Conservation (phyloP, 2,797 vertebrate genomes). For the Huso huso region DNA sequence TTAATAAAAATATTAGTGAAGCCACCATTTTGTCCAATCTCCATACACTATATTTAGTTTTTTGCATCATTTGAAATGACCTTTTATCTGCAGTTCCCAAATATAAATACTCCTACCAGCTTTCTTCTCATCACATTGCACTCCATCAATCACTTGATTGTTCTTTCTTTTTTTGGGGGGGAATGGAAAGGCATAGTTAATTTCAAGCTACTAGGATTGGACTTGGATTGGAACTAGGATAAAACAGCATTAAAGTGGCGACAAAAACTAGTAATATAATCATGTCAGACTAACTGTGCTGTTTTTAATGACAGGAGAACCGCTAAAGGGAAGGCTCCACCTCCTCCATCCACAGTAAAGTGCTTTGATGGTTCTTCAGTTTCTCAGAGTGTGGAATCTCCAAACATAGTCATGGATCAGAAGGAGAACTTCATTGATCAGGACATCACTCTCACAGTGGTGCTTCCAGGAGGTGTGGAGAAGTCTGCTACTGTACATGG, state of each 20-base stretch:
- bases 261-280: too few relatives aligned
- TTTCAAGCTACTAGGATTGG: too few relatives aligned
- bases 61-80: too few relatives aligned
- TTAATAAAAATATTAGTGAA: too few relatives aligned
- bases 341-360: conserved; percentile 67
- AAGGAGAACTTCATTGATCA: conserved; percentile 76
- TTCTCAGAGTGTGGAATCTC: conserved; percentile 54
- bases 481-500: conserved; percentile 73
- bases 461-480: conserved; percentile 80
- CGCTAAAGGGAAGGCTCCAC: conserved; percentile 81
- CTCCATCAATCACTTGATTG: neutral
- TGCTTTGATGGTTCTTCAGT: conserved; percentile 45
- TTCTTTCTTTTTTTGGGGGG: neutral
- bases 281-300: neutral
- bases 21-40: too few relatives aligned
- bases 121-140: neutral
- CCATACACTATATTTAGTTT: too few relatives aligned
- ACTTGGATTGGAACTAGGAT: too few relatives aligned
- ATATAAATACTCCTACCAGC: neutral
- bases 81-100: too few relatives aligned
- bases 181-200: too few relatives aligned
- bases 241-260: too few relatives aligned
- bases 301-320: conserved; percentile 65
- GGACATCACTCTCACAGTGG: conserved; percentile 78
- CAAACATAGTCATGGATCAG: conserved; percentile 71